A percentile compares a stretch with the other conserved stretches of the same genome.
Evolutionary conservation across 2,797 vertebrate species (phyloP).

Genomic region (Leptoclinus maculatus): DNA sequence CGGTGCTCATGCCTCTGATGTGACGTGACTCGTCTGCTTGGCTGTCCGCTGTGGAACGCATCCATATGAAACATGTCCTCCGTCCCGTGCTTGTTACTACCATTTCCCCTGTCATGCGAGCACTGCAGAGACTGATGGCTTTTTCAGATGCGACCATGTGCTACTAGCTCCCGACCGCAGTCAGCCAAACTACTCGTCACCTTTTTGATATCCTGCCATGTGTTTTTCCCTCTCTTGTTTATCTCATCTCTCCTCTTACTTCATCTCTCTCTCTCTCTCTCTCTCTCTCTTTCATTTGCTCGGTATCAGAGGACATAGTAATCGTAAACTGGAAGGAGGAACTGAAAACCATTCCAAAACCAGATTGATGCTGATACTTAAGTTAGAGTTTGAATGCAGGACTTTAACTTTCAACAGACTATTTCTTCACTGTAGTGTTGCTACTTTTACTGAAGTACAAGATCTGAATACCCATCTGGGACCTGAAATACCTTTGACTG

Average conservation of each 20-base stretch:
- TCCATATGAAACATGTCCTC: slow-evolving; percentile 73
- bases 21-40: slow-evolving; percentile 57
- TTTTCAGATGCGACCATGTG: slow-evolving; percentile 71
- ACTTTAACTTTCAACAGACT: too few species aligned
- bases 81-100: slow-evolving; percentile 59
- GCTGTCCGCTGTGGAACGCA: slow-evolving; percentile 58
- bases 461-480: background rate
- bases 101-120: slow-evolving; percentile 56
- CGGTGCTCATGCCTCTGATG: slow-evolving; percentile 44
- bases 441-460: background rate
- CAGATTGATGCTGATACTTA: background rate
- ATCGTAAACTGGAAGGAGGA: background rate
- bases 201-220: slow-evolving; percentile 40
- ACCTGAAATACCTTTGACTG: too few species aligned
- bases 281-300: slow-evolving; percentile 20
- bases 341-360: background rate
- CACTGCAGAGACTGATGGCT: slow-evolving; percentile 68
- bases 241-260: slow-evolving; percentile 11
- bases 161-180: slow-evolving; percentile 51
- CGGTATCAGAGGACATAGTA: background rate
- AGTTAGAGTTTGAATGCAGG: background rate
- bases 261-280: background rate
- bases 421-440: background rate
- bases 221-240: slow-evolving; percentile 48
- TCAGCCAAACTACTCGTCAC: slow-evolving; percentile 21